These are phyloP conservation scores for Schizotus pectinicornis DNA, from an alignment of 2,888 invertebrate species.

Conservation along the genomic window DNA sequence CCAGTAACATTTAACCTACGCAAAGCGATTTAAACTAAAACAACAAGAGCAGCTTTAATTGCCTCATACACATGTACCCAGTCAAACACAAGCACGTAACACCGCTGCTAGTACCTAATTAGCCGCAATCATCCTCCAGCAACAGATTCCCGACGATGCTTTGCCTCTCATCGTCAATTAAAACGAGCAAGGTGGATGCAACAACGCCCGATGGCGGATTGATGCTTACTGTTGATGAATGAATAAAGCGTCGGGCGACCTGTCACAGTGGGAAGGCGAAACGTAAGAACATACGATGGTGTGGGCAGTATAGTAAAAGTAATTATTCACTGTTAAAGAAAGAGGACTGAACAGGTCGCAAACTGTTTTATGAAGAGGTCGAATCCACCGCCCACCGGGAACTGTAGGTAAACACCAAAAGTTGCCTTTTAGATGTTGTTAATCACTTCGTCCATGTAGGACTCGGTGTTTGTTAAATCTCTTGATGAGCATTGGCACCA, in stretches of 20 bases:
- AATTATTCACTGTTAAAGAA: conserved; percentile 24
- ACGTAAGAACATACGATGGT: conserved; percentile 9
- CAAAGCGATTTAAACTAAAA: conserved; percentile 12
- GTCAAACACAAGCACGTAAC: too few species aligned
- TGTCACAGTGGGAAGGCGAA: conserved; percentile 25
- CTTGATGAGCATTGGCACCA: neutral
- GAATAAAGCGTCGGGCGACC: conserved; percentile 22
- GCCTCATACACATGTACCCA: too few species aligned
- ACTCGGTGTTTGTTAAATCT: conserved; percentile 17
- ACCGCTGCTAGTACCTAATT: too few species aligned
- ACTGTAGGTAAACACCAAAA: conserved; percentile 26
- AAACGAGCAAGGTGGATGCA: too few species aligned
- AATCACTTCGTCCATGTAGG: conserved; percentile 26
- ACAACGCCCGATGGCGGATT: too few species aligned
- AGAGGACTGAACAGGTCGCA: neutral
- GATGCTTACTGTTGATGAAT: conserved; percentile 2
- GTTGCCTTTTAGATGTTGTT: conserved; percentile 22
- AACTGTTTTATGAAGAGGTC: conserved; percentile 24
- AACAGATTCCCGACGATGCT: too few species aligned
- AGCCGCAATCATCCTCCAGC: too few species aligned
- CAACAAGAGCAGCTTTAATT: conserved; percentile 8
- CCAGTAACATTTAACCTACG: conserved; percentile 20
- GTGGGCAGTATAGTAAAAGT: conserved; percentile 25
- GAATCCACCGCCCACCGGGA: conserved; percentile 20
- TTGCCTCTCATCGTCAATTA: too few species aligned